Evolutionary conservation across 2,113 vertebrate genomes (phyloP), one percentile per base, ranked within the genome.

Genomic region (Raja brachyura): DNA sequence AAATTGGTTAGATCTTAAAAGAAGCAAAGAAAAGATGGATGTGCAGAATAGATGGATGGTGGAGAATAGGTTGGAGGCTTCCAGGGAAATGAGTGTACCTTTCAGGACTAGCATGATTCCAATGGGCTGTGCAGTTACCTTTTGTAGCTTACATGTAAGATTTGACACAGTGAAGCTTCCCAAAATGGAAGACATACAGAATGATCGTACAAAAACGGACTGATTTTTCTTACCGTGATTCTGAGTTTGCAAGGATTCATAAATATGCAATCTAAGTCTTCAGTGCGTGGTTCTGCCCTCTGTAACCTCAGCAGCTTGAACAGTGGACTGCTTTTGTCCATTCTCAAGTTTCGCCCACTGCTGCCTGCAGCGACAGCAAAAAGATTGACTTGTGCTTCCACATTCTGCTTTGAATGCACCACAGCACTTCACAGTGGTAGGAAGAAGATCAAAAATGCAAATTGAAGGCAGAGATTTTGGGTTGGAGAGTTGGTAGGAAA

Each of bases 341-440:
- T 86, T 86, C 56, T 86, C 28, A 59, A 63, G 83, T 86, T 59
- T 63, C 56, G 16, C 83, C 28, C 83, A 86, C 56, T n/a, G 75
- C 75, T 77, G 75, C 75, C 31, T 13, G n/a, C 56, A 28, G 28
- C 25, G 11, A 56, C 56, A 11, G 28, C 61, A 86, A 4, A 31
- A 86, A 86, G 83, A 86, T 61, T 83, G 56, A 31, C 83, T 86
- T n/a, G 56, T 10, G 63, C 61, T 61, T 86, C 28, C n/a, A 86
- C 56, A 86, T 31, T 86, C 4, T 61, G 22, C 56, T 28, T 86
- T 86, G 11, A 86, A 31, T 16, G 48, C 28, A 63, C 25, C 56
- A n/a, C 1, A 61, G 48, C 22, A 59, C 20, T 59, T 25, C 25
- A 20, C 48, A n/a, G 10, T 66, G 7, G 28, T 63, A 16, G 59